Conservation (phyloP, 2,797 vertebrate genomes). For the Pseudotriccus pelzelni region DNA sequence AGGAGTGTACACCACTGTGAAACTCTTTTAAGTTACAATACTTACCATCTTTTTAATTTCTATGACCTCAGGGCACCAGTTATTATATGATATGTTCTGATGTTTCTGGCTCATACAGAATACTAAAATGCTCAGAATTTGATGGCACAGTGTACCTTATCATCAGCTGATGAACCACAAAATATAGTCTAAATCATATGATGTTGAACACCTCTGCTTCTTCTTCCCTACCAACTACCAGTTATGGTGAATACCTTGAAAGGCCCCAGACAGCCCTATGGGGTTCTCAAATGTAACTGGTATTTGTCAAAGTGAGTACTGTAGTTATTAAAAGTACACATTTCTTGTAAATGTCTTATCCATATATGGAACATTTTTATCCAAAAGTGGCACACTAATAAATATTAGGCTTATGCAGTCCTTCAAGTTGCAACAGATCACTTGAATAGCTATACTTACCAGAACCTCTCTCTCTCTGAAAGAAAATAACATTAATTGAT, state of each 20-base stretch:
- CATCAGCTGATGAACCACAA: not conserved
- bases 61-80: not conserved
- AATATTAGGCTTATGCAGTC: conserved; percentile 17
- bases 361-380: conserved; percentile 20
- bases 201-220: not conserved
- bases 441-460: not conserved
- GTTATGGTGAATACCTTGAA: not conserved
- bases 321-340: not conserved
- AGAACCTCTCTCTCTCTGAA: not conserved
- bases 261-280: not conserved
- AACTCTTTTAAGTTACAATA: not conserved
- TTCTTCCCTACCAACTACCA: not conserved
- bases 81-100: not conserved
- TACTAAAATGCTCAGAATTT: not conserved
- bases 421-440: not conserved
- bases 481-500: not conserved
- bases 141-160: not conserved
- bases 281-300: not conserved
- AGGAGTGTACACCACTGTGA: not conserved
- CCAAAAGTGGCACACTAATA: not conserved
- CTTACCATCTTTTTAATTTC: not conserved
- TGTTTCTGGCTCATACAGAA: not conserved
- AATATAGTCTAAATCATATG: not conserved
- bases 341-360: not conserved
- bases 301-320: conserved; percentile 4